Percentiles rank a stretch among this genome's conserved stretches.
phyloP scores from a whole-genome alignment of 2,797 vertebrate species.

The Diglossa cyanea region DNA sequence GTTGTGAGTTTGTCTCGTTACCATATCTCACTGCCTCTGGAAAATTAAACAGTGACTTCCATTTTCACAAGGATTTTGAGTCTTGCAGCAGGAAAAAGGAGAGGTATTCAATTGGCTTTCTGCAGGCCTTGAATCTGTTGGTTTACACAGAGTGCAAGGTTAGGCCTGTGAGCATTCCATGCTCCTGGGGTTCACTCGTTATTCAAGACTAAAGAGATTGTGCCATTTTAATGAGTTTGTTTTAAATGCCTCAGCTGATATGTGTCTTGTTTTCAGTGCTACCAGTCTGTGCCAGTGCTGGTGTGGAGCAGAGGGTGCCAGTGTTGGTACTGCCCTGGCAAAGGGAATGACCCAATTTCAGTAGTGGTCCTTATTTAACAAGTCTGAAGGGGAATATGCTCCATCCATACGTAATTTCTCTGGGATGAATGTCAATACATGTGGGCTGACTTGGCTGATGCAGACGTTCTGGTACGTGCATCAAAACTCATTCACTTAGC shows the following conservation, averaged over 20 bases:
- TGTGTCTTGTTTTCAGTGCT: background rate
- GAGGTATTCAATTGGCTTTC: background rate
- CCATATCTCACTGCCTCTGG: rapidly evolving
- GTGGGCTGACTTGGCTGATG: background rate
- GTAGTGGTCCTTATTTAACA: background rate
- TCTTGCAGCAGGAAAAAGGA: background rate
- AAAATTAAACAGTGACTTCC: constrained; percentile 27
- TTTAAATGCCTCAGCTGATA: background rate
- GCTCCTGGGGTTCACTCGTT: background rate
- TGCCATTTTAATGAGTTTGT: background rate
- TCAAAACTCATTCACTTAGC: background rate
- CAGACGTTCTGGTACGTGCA: background rate
- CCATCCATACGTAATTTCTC: background rate
- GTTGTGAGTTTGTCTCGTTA: background rate
- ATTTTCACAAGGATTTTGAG: constrained; percentile 23
- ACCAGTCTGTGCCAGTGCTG: background rate
- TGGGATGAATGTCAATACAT: background rate
- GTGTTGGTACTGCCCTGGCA: background rate
- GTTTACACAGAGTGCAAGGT: background rate
- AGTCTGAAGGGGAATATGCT: background rate
- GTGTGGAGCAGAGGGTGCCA: background rate
- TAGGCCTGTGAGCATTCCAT: background rate
- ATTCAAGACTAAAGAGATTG: background rate
- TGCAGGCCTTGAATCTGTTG: background rate
- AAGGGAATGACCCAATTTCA: background rate